These are phyloP conservation scores for Hypercompe scribonia DNA, from an alignment of 2,888 invertebrate species.

Conservation along the genomic window DNA sequence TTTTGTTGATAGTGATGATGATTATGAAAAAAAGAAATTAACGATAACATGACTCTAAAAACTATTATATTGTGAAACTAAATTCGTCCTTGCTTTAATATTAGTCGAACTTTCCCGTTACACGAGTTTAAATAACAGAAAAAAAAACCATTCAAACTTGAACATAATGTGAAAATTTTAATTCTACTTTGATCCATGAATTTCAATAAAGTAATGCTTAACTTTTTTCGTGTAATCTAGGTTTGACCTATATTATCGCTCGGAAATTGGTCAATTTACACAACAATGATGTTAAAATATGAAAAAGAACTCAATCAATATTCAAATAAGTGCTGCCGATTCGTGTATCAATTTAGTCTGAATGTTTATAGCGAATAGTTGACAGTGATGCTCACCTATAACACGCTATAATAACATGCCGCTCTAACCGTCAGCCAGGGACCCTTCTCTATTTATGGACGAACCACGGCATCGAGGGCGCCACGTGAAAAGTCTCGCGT, in stretches of 20 bases:
- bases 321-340: slow-evolving; percentile 74
- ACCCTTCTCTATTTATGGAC: slow-evolving; percentile 81
- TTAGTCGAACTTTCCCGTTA: too few species aligned
- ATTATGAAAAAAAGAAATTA: too few species aligned
- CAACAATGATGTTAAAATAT: slow-evolving; percentile 49
- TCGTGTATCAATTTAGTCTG: slow-evolving; percentile 72
- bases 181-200: not conserved
- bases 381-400: slow-evolving; percentile 69
- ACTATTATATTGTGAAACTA: too few species aligned
- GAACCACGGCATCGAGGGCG: slow-evolving; percentile 68
- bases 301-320: slow-evolving; percentile 62
- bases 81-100: too few species aligned
- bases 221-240: slow-evolving; percentile 22
- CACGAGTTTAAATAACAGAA: not conserved
- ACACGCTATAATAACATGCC: slow-evolving; percentile 78
- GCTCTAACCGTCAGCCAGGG: slow-evolving; percentile 71
- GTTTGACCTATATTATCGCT: slow-evolving; percentile 11
- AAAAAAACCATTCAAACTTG: not conserved
- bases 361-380: slow-evolving; percentile 70
- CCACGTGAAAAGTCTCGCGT: slow-evolving; percentile 82
- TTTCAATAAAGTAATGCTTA: slow-evolving; percentile 6
- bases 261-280: slow-evolving; percentile 28
- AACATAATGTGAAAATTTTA: not conserved
- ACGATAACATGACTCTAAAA: too few species aligned
- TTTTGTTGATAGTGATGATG: too few species aligned